Base-by-base conservation (phyloP, 2,888 invertebrate species). In the Phengaris alcon region DNA sequence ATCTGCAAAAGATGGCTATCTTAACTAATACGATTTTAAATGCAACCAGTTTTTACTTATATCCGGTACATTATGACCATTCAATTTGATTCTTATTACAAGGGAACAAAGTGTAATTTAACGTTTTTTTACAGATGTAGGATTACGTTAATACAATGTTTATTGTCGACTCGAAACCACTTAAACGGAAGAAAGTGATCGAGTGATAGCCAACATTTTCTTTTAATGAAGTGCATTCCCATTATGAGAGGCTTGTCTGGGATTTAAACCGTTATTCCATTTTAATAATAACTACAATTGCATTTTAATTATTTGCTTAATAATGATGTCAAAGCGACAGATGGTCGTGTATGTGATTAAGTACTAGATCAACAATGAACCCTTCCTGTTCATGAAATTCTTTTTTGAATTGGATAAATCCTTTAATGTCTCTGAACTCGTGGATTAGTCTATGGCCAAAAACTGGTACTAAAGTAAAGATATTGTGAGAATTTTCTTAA, bases 1-100 rank as follows among this genome's bases (percentile, higher is more conserved):
- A 89, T 89, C 88, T 88, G 86, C 87, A 88, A 89, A 87, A 89
- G 90, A 92, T 91, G 84, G 86, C 88, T 90, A 93, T 93, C 91
- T 86, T 76, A 74, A 78, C 80, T 87, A 88, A 88, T 87, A 80
- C 86, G 83, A 80, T 81, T 81, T 84, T 83, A 87, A 83, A 87
- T 86, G 83, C 82, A 82, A 81, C 83, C 84, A 82, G 82, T 85
- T 86, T 87, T 84, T 81, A 80, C 81, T 75, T 77, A 84, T 84
- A 86, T 87, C 87, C 86, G 86, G 84, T 84, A 81, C 75, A 59
- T 79, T 78, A 79, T 78, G 77, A 79, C 78, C 76, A 22, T 68
- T 44, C 13, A 75, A 68, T 76, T 64, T 59, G 13, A 74, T 73
- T 76, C 75, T 77, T 81, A 81, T 54, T 0, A 0, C 9, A 3